Evolutionary conservation across 35 echinoderm and acorn worm species (phyloP), one percentile per base, ranked within the genome.

Genomic region (Strongylocentrotus purpuratus): DNA sequence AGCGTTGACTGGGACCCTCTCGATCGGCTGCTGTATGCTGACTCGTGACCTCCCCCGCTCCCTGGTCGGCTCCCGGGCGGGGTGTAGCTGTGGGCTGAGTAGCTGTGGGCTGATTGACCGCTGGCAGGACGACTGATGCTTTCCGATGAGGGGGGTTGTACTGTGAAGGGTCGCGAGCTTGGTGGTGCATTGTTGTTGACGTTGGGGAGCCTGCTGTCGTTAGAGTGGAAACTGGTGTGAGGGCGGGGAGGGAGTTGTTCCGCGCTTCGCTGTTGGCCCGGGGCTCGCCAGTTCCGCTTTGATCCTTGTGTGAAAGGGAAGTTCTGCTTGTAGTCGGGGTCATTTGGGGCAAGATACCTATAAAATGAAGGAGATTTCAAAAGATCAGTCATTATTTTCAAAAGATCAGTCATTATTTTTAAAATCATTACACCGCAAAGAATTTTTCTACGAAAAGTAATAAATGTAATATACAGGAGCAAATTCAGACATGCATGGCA

Each of bases 331-430:
- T 97, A 97, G 33, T 94, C 45, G 28, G 97, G 94, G 85, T 97
- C 94, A 85, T 94, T 96, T 94, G 97, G 97, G 90, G 94, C 33
- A 25, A 85, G 94, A 70, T 97, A 96, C 97, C 97, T 97, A 20
- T 28, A 1, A n/a, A 52, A 59, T 33, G 58, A 60, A 94, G 22
- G 33, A 13, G 33, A 89, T 89, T 1, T 28, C 20, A 78, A 28
- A 78, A 28, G 28, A 78, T 22, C 4, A 70, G 6, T 50, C 1
- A 50, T 50, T 7, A 50, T 50, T 50, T 50, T 41, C 3, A 0
- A 41, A 41, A 3, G n/a, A n/a, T n/a, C 35, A 41, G 35, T 41
- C 3, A 41, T 41, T 41, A 41, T 41, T 41, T 41, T 41, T 41
- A 0, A 41, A 41, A 3, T 41, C 35, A 41, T 3, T 0, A 41